Percentiles rank a stretch among this genome's conserved stretches.
phyloP scores from a whole-genome alignment of 2,113 vertebrate genomes.

The Spheniscus mendiculus region DNA sequence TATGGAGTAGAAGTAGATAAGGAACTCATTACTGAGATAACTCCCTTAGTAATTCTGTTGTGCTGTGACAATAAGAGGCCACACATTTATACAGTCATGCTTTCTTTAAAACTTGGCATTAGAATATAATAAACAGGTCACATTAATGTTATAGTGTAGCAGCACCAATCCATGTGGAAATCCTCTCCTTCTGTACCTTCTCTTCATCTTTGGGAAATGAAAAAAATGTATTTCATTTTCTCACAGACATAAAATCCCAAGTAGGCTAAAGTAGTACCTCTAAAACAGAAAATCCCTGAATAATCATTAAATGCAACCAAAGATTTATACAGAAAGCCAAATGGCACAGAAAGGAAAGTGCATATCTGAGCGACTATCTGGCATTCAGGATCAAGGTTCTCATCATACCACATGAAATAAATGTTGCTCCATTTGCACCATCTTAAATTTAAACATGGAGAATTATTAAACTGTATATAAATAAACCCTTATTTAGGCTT shows the following conservation, averaged over 20 bases:
- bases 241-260: neutral
- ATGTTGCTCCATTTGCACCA: neutral
- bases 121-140: neutral
- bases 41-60: neutral
- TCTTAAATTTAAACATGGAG: neutral
- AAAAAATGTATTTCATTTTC: neutral
- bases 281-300: conserved; percentile 25
- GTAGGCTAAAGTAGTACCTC: neutral
- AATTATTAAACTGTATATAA: neutral
- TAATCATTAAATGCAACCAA: conserved; percentile 11
- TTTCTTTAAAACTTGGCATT: neutral
- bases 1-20: neutral
- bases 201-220: neutral
- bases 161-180: neutral
- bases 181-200: neutral
- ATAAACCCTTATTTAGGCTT: neutral
- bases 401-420: neutral
- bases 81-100: neutral
- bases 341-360: neutral
- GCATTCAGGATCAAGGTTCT: neutral
- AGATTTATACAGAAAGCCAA: conserved; percentile 2
- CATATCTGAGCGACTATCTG: conserved; percentile 19
- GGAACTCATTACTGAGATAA: neutral
- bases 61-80: neutral
- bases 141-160: neutral